Percentiles rank a stretch among this genome's conserved stretches.
Evolutionary conservation across 2,797 vertebrate species (phyloP).

Genomic region (Acipenser oxyrinchus): DNA sequence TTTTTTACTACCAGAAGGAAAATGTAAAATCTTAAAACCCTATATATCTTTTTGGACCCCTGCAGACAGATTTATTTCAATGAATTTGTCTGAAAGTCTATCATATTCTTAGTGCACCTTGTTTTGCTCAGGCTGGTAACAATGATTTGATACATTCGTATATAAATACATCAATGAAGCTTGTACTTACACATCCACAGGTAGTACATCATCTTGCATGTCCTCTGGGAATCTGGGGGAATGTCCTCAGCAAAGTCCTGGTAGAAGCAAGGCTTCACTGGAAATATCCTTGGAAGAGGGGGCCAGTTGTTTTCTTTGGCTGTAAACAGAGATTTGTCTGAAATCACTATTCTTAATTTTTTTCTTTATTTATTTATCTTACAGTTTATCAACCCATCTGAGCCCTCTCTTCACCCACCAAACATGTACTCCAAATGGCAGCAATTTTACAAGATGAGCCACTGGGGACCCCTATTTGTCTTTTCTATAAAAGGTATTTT

Average conservation of each 20-base stretch:
- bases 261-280: constrained; percentile 90
- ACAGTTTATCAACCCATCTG: too few species aligned
- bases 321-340: constrained; percentile 30
- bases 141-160: neutral
- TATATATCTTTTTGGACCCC: too few species aligned
- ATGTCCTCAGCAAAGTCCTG: constrained; percentile 92
- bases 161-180: neutral
- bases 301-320: constrained; percentile 93
- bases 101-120: neutral
- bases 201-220: constrained; percentile 95
- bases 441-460: too few species aligned
- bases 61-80: too few species aligned
- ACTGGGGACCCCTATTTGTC: too few species aligned
- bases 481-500: too few species aligned
- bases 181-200: constrained; percentile 89
- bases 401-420: too few species aligned
- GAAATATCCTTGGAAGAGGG: constrained; percentile 77
- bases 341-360: neutral
- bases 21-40: too few species aligned
- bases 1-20: too few species aligned
- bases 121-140: neutral
- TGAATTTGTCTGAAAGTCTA: too few species aligned
- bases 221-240: constrained; percentile 72
- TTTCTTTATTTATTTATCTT: neutral
- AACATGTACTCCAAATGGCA: too few species aligned